Base-by-base conservation (phyloP, 2,113 vertebrate species). In the Cyprinus carpio region DNA sequence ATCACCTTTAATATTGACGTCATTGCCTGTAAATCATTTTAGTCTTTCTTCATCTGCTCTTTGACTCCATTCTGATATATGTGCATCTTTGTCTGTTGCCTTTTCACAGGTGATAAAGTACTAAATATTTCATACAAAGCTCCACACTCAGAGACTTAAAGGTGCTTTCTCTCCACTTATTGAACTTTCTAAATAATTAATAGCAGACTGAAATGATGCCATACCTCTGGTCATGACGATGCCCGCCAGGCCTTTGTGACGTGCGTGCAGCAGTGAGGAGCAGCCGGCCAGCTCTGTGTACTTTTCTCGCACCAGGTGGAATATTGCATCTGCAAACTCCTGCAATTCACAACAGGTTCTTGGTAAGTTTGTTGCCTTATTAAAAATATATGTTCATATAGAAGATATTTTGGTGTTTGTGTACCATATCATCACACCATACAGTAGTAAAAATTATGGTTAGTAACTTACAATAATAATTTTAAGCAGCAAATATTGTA, bases 181-280 rank as follows among this genome's bases (percentile, higher is more conserved):
- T 90, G 87, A 90, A 85, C 79, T 64, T 86, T 86, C 85, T 92
- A 91, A 95, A 95, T 93, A 93, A 94, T 94, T 92, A 90, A 92
- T 91, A 90, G 89, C 86, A 88, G 92, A 92, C 88, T 88, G 91
- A 93, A 91, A 92, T 84, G 58, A 87, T 92, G 90, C 92, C 96
- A 95, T 98, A 99, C 98, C 98, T 98, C 94, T 96, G 94, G 97
- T 99, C 98, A 99, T 99, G 94, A 99, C 96, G 93, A 99, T 98
- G 92, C 97, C 98, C 88, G 98, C 97, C 92, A 99, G 96, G 82
- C 96, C 95, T 96, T 97, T 99, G 95, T 98, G 97, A 87, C 96
- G 96, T 86, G 96, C 89, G 18, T 98, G 96, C 71, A 92, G 92
- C 12, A 96, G 95, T 71, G 94, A 94, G 93, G 96, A 96, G 95